A percentile compares a stretch with the other conserved stretches of the same genome.
These are phyloP conservation scores for Halichoeres trimaculatus DNA, from an alignment of 2,113 vertebrate species.

Conservation along the genomic window DNA sequence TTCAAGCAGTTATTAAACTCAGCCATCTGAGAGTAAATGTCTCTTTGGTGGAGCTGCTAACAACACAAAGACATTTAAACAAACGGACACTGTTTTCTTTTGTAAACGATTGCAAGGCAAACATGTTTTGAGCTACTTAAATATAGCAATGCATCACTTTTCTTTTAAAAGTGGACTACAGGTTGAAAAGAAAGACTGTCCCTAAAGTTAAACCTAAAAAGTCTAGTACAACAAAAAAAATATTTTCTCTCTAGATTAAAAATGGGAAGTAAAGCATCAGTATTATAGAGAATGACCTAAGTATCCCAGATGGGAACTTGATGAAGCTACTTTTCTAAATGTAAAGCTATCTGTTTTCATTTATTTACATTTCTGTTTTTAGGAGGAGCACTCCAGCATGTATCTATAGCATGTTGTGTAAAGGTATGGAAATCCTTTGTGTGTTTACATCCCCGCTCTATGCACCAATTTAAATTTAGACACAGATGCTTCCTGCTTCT, in stretches of 20 bases:
- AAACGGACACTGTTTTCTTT: neutral
- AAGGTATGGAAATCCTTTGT: conserved; percentile 18
- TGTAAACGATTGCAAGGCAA: neutral
- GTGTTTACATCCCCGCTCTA: neutral
- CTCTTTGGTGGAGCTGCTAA: neutral
- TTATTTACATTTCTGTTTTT: neutral
- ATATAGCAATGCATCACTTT: neutral
- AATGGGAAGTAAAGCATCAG: neutral
- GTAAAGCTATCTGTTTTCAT: neutral
- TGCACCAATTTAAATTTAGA: conserved; percentile 11
- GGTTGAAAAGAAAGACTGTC: neutral
- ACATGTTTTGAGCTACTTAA: neutral
- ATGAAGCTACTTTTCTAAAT: neutral
- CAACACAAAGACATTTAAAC: neutral
- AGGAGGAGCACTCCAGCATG: neutral
- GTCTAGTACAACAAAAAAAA: too few species aligned
- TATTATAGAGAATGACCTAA: neutral
- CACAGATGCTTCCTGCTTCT: neutral
- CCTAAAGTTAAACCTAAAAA: neutral
- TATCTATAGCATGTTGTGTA: conserved; percentile 1
- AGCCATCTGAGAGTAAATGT: neutral
- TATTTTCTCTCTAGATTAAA: neutral
- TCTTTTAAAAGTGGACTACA: too few species aligned
- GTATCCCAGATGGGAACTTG: neutral
- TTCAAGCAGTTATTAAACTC: neutral